A percentile compares a stretch with the other conserved stretches of the same genome.
Evolutionary conservation across 23 tunicate genomes (phyloP).

Genomic region (Ascidia mentula): DNA sequence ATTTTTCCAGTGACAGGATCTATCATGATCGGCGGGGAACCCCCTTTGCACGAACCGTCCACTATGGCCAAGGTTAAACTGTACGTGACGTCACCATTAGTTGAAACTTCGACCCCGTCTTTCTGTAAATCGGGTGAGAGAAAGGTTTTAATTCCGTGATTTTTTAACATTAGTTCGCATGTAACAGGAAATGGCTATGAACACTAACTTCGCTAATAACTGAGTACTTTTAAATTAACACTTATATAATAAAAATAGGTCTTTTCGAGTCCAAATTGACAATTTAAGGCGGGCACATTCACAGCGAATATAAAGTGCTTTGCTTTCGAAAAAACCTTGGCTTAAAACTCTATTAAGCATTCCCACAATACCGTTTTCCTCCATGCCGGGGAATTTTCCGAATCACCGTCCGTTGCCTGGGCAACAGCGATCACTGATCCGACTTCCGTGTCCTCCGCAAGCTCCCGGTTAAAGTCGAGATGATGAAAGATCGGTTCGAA

Average conservation of each 20-base stretch:
- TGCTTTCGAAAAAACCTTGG: too few species aligned
- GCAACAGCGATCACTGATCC: conserved; percentile 43
- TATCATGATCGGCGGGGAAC: conserved; percentile 20
- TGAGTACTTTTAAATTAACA: too few species aligned
- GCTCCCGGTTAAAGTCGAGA: conserved; percentile 14
- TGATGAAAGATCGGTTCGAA: conserved; percentile 47
- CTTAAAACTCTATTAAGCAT: too few species aligned
- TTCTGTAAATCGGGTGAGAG: conserved; percentile 3
- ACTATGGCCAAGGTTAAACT: conserved; percentile 30
- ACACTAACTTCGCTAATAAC: too few species aligned
- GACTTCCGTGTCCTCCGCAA: conserved; percentile 53
- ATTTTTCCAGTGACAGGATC: conserved; percentile 25
- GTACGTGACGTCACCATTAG: conserved; percentile 43
- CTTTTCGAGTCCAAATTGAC: too few species aligned
- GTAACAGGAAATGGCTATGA: too few species aligned
- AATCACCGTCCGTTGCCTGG: conserved; percentile 49
- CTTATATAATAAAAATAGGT: too few species aligned
- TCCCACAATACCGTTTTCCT: conserved; percentile 22
- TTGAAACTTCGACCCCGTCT: conserved; percentile 35
- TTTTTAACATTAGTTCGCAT: too few species aligned
- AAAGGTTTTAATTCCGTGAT: too few species aligned
- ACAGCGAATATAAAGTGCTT: too few species aligned
- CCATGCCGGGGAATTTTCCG: conserved; percentile 44
- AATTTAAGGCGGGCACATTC: too few species aligned
- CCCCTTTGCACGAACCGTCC: conserved; percentile 11